Conservation (phyloP, 1,140 invertebrate genomes). For the Drosophila quadrilineata region DNA sequence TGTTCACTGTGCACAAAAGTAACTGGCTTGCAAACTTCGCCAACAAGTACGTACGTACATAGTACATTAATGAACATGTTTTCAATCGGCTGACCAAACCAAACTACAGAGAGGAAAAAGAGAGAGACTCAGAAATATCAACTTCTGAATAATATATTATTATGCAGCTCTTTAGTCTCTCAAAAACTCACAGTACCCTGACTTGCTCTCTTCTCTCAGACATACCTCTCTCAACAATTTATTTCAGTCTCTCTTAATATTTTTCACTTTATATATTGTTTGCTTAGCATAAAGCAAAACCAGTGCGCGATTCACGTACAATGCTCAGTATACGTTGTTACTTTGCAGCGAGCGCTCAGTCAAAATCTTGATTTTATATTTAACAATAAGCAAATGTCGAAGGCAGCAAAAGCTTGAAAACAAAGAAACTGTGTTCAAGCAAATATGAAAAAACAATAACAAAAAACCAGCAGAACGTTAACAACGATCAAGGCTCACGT, state of each 20-base stretch:
- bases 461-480: conserved; percentile 29
- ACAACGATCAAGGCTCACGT: conserved; percentile 52
- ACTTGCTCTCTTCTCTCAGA: too few relatives aligned
- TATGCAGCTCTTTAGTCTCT: conserved; percentile 46
- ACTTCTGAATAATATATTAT: conserved; percentile 33
- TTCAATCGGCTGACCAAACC: too few relatives aligned
- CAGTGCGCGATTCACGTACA: conserved; percentile 16
- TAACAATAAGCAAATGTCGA: too few relatives aligned
- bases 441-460: conserved; percentile 34
- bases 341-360: conserved; percentile 53
- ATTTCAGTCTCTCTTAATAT: background rate
- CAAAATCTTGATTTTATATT: conserved; percentile 47
- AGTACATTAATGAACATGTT: too few relatives aligned
- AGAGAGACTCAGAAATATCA: too few relatives aligned
- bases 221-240: background rate
- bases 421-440: conserved; percentile 62
- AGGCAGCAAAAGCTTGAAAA: conserved; percentile 36
- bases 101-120: too few relatives aligned
- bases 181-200: conserved; percentile 15
- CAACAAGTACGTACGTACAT: too few relatives aligned
- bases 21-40: conserved; percentile 18
- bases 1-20: conserved; percentile 31
- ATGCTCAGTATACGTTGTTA: conserved; percentile 61
- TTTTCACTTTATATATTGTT: background rate
- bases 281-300: conserved; percentile 53